Evolutionary conservation across 2,888 invertebrate genomes (phyloP), one percentile per base, ranked within the genome.

Genomic region (Sclerodermus sp.): DNA sequence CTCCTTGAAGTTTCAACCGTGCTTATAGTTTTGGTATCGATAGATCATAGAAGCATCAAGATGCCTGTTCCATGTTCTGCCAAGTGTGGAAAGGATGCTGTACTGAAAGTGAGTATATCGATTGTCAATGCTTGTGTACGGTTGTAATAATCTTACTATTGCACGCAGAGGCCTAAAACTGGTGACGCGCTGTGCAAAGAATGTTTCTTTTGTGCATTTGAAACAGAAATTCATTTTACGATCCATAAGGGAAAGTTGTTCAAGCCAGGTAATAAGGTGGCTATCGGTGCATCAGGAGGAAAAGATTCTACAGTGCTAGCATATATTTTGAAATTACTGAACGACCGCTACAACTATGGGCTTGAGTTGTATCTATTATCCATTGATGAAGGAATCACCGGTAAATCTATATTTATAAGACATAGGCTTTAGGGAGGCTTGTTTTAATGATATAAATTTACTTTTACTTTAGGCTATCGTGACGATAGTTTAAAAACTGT

Each of bases 241-340:
- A 96, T 98, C 43, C 82, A 82, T 1, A 85, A 87, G 69, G 90
- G 87, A 17, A 83, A 89, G 56, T 81, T 98, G 42, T 97, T 98
- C 73, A 87, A 86, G 46, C 82, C 81, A 46, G 94, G 93, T 0
- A 87, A 92, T 68, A 89, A 88, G 36, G 93, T 97, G 18, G 97
- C 96, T 1, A 87, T 97, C 18, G 97, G 93, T 23, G 97, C 96
- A 0, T 93, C 93, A 32, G 94, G 94, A 29, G 94, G 94, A 23
- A 93, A 93, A 82, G 99, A 99, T 79, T 99, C 98, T 0, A 99
- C 99, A 1, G 99, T 99, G 13, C 82, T 99, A 47, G 98, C 98
- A 0, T 91, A 96, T 75, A 87, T 96, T 18, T 78, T 99, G 67
- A 96, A 97, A 80, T 81, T 90, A 1, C 81, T 99, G 10, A 99